These are phyloP conservation scores for Dryoscopus gambensis DNA, from an alignment of 2,113 vertebrate genomes.

Conservation along the genomic window DNA sequence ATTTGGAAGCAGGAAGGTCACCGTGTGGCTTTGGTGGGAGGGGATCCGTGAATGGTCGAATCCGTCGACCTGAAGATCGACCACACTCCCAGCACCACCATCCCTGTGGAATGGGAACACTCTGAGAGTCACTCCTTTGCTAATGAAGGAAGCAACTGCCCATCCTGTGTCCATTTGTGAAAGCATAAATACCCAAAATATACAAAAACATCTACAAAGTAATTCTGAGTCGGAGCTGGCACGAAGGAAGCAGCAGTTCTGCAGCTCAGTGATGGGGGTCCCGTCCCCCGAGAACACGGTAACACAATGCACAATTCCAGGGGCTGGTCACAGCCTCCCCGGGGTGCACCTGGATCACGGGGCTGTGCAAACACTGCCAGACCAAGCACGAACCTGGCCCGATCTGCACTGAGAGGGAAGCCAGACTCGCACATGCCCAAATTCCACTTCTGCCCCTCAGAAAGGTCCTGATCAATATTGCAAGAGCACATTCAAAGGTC, in stretches of 20 bases:
- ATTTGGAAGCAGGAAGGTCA: neutral
- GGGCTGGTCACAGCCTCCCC: neutral
- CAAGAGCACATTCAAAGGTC: neutral
- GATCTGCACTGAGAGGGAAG: neutral
- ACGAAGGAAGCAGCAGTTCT: neutral
- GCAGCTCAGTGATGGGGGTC: neutral
- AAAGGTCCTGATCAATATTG: neutral
- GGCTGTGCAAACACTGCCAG: neutral
- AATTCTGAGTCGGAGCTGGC: neutral
- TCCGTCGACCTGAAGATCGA: accelerated
- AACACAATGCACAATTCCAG: neutral
- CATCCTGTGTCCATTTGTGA: neutral
- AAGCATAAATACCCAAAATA: conserved; percentile 9
- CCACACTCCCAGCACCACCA: neutral
- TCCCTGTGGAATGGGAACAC: accelerated
- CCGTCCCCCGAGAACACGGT: accelerated
- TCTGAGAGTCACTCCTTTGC: neutral
- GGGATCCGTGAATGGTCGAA: neutral
- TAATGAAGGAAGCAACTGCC: neutral
- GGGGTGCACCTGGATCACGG: neutral
- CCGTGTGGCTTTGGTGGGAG: neutral
- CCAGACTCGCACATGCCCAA: neutral
- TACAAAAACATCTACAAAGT: neutral
- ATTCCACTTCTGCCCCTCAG: neutral
- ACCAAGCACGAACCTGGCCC: neutral